phyloP scores from a whole-genome alignment of 2,113 vertebrate species.

The Burhinus oedicnemus region DNA sequence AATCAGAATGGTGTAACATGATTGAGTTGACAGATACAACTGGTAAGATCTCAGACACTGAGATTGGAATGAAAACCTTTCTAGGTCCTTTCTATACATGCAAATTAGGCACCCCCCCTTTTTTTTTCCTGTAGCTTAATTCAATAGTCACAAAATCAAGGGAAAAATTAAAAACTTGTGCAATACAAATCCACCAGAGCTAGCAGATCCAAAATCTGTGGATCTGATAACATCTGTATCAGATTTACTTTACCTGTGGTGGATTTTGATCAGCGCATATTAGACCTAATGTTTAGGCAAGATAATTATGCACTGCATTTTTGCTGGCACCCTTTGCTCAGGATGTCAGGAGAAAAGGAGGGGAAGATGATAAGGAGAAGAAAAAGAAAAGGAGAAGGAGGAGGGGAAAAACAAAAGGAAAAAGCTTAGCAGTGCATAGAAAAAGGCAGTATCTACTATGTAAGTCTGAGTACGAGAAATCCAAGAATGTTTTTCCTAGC shows the following conservation, averaged over 20 bases:
- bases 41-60: neutral
- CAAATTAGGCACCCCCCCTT: accelerated
- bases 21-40: neutral
- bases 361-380: neutral
- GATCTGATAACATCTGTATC: neutral
- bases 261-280: neutral
- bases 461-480: neutral
- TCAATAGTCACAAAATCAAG: neutral
- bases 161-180: neutral
- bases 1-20: neutral
- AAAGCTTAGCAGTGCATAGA: neutral
- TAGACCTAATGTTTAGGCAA: neutral
- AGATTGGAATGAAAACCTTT: neutral
- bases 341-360: neutral
- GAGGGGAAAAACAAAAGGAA: neutral
- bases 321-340: neutral
- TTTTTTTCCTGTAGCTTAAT: neutral
- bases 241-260: neutral
- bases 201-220: neutral
- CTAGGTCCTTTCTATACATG: neutral
- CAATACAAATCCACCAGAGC: neutral
- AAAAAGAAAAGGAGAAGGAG: neutral
- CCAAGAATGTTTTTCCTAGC: neutral
- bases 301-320: neutral
- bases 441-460: neutral